These are phyloP conservation scores for Nannobrachium achirus DNA, from an alignment of 2,113 vertebrate species.

Conservation along the genomic window DNA sequence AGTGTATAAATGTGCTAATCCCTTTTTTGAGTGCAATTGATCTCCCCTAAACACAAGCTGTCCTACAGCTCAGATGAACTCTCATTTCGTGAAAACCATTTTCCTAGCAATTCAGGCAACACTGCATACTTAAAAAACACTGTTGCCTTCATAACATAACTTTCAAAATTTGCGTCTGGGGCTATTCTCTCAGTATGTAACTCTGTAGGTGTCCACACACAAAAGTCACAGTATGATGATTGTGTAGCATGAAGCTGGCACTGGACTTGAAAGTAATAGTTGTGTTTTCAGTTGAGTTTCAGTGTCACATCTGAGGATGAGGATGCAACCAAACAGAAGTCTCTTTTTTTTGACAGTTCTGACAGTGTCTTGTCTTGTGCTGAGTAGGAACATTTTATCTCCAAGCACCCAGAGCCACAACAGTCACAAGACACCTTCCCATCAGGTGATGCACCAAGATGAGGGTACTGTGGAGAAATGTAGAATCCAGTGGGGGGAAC, in stretches of 20 bases:
- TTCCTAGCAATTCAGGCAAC: too few relatives aligned
- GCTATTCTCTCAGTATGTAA: neutral
- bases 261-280: slow-evolving; percentile 4
- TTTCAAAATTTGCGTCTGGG: neutral
- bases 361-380: slow-evolving; percentile 1
- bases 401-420: slow-evolving; percentile 7
- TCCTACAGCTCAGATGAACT: too few relatives aligned
- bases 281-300: slow-evolving; percentile 3
- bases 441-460: neutral
- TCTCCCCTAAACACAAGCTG: too few relatives aligned
- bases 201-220: neutral
- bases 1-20: too few relatives aligned
- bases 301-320: slow-evolving; percentile 4
- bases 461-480: too few relatives aligned
- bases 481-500: neutral
- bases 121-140: slow-evolving; percentile 3
- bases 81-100: too few relatives aligned
- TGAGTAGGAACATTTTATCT: slow-evolving; percentile 2
- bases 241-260: neutral
- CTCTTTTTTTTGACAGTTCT: slow-evolving; percentile 4
- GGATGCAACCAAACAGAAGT: slow-evolving; percentile 6
- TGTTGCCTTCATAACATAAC: neutral
- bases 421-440: slow-evolving; percentile 8
- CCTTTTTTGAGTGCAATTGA: too few relatives aligned
- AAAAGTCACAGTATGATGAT: neutral